Percentiles rank a stretch among this genome's conserved stretches.
Evolutionary conservation across 2,888 invertebrate species (phyloP).

Genomic region (Coleophora deauratella): DNA sequence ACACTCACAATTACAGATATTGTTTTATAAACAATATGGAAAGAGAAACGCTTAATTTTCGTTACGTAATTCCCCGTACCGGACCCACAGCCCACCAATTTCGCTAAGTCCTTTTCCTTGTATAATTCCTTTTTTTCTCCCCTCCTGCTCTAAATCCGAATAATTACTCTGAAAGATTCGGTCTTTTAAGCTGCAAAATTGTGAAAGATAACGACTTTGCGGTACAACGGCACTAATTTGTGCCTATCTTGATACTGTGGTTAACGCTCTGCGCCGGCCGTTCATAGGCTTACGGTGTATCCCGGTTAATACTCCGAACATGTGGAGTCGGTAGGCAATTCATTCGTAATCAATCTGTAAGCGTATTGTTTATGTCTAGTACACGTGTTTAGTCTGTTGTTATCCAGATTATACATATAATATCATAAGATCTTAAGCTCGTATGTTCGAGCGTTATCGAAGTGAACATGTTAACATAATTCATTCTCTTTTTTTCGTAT

Average conservation of each 20-base stretch:
- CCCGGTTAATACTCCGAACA: slow-evolving; percentile 39
- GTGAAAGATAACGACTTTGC: slow-evolving; percentile 48
- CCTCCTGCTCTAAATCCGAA: slow-evolving; percentile 27
- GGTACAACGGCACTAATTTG: slow-evolving; percentile 49
- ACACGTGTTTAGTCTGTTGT: too few species aligned
- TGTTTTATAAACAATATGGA: too few species aligned
- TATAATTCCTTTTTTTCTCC: slow-evolving; percentile 16
- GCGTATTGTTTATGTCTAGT: too few species aligned
- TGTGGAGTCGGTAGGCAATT: slow-evolving; percentile 29
- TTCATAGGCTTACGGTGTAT: slow-evolving; percentile 43
- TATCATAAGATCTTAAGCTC: too few species aligned
- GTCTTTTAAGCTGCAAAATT: slow-evolving; percentile 42
- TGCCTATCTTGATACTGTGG: slow-evolving; percentile 18
- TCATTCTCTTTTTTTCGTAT: too few species aligned
- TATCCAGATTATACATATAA: too few species aligned
- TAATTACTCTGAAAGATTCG: slow-evolving; percentile 44
- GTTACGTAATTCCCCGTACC: too few species aligned
- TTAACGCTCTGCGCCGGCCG: slow-evolving; percentile 30
- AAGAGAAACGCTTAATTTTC: too few species aligned
- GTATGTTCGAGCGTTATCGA: too few species aligned
- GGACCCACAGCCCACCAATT: background rate
- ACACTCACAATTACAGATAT: too few species aligned
- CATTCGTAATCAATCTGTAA: background rate
- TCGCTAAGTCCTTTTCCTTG: slow-evolving; percentile 2
- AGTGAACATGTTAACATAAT: too few species aligned